These are phyloP conservation scores for Lycia hirtaria DNA, from an alignment of 2,888 invertebrate genomes.

Conservation along the genomic window DNA sequence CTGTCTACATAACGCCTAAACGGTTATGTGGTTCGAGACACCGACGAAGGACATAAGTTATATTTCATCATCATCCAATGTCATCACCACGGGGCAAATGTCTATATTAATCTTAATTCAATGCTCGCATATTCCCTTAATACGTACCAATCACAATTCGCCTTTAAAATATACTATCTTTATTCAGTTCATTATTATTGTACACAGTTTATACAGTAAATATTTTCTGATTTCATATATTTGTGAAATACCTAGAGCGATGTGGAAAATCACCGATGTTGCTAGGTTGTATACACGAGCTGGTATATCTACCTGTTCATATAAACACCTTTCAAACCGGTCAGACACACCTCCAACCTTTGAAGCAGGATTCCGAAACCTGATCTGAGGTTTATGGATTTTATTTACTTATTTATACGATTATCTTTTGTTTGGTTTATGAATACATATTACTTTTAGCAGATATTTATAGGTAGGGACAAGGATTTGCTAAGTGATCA, in stretches of 20 bases:
- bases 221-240: slow-evolving; percentile 4
- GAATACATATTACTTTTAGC: too few species aligned
- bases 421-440: too few species aligned
- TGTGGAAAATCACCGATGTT: slow-evolving; percentile 22
- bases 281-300: neutral
- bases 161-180: neutral
- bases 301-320: slow-evolving; percentile 1
- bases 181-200: neutral
- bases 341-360: slow-evolving; percentile 33
- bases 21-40: too few species aligned
- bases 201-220: neutral
- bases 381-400: slow-evolving; percentile 7
- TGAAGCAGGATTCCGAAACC: slow-evolving; percentile 20
- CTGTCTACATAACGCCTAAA: too few species aligned
- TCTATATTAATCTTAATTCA: too few species aligned
- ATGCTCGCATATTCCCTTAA: too few species aligned
- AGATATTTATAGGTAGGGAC: too few species aligned
- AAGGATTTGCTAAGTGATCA: too few species aligned
- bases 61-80: too few species aligned
- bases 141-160: too few species aligned
- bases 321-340: slow-evolving; percentile 20
- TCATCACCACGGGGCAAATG: too few species aligned
- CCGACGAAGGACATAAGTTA: too few species aligned
- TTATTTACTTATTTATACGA: slow-evolving; percentile 5
- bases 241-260: slow-evolving; percentile 7